Evolutionary conservation across 2,113 vertebrate species (phyloP).

Genomic region (Calidris pugnax): DNA sequence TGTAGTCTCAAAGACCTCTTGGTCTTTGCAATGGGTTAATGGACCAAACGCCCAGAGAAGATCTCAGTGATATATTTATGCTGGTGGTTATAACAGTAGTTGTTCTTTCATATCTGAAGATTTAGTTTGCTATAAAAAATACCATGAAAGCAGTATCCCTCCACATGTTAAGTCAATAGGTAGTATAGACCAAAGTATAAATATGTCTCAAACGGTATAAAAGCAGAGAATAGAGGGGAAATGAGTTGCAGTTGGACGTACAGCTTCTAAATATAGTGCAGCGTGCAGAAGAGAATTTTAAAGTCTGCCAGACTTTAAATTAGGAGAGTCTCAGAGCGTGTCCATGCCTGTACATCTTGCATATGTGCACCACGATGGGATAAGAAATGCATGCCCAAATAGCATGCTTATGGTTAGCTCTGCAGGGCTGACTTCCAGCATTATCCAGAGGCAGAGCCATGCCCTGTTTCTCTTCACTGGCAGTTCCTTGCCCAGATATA

Average conservation of each 20-base stretch:
- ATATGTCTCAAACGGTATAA: not conserved
- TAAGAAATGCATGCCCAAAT: not conserved
- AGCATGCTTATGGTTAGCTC: not conserved
- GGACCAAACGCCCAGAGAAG: not conserved
- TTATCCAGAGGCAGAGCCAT: not conserved
- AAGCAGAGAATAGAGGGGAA: not conserved
- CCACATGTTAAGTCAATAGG: not conserved
- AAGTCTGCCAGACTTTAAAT: conserved; percentile 18
- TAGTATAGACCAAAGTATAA: not conserved
- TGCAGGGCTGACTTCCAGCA: not conserved
- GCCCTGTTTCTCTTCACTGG: not conserved
- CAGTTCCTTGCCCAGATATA: not conserved
- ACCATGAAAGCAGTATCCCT: not conserved
- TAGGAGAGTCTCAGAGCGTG: not conserved
- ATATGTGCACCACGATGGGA: not conserved
- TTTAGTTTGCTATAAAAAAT: not conserved
- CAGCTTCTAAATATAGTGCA: conserved; percentile 28
- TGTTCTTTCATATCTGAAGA: not conserved
- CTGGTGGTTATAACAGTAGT: not conserved
- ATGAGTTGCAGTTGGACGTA: not conserved
- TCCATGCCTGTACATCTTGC: not conserved
- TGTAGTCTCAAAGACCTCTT: not conserved
- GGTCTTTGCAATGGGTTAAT: not conserved
- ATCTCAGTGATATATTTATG: not conserved
- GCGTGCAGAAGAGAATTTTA: not conserved